phyloP scores from a whole-genome alignment of 1,140 invertebrate genomes.

The Plodia interpunctella region DNA sequence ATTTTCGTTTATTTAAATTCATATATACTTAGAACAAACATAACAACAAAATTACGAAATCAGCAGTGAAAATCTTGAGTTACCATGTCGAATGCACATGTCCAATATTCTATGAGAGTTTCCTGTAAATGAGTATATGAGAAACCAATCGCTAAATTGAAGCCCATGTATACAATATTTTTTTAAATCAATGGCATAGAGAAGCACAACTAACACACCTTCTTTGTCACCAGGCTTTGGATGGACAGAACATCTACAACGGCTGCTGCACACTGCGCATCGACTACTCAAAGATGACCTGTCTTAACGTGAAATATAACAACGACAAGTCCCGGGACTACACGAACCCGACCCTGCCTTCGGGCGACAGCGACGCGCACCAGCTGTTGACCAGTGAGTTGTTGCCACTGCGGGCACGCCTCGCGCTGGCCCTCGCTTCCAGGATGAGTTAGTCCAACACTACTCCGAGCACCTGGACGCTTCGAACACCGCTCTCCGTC shows the following conservation, averaged over 20 bases:
- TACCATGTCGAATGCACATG: no score
- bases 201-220: neutral
- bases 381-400: constrained; percentile 83
- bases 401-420: constrained; percentile 79
- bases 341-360: constrained; percentile 97
- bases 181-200: neutral
- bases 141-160: no score
- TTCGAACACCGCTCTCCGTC: constrained; percentile 40
- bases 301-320: constrained; percentile 99
- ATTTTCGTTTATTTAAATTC: neutral
- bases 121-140: no score
- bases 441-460: constrained; percentile 74
- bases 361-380: constrained; percentile 87
- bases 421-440: constrained; percentile 66
- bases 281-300: constrained; percentile 98
- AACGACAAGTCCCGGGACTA: constrained; percentile 99
- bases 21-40: no score
- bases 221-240: constrained; percentile 84
- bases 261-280: constrained; percentile 99
- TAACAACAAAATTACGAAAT: no score
- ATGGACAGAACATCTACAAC: constrained; percentile 99
- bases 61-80: no score
- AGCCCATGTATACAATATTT: no score
- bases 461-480: constrained; percentile 58
- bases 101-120: no score